Conservation (phyloP, 1,140 invertebrate species). For the Lithobius niger region DNA sequence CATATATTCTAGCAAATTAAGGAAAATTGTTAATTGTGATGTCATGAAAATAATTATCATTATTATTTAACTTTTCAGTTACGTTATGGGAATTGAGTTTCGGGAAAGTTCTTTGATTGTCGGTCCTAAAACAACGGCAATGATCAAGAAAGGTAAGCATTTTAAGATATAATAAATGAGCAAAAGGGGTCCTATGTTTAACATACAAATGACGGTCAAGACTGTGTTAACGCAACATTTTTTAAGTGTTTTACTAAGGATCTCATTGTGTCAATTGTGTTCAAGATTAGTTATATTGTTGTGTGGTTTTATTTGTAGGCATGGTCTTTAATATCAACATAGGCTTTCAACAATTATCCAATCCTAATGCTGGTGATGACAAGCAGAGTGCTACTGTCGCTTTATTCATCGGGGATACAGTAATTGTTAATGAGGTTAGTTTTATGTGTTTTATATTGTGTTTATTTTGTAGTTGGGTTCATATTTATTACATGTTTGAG, state of each 20-base stretch:
- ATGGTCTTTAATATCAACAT: slow-evolving; percentile 97
- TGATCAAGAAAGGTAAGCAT: slow-evolving; percentile 53
- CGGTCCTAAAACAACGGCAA: slow-evolving; percentile 66
- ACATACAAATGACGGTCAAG: background rate
- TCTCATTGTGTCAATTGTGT: background rate
- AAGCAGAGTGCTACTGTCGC: slow-evolving; percentile 75
- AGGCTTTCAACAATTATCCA: slow-evolving; percentile 76
- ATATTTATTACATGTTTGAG: too few species aligned
- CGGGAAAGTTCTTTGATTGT: slow-evolving; percentile 86
- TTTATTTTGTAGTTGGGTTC: too few species aligned
- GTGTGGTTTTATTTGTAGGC: slow-evolving; percentile 34
- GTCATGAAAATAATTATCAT: too few species aligned
- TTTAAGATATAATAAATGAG: background rate
- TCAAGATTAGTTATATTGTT: background rate
- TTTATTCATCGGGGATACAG: slow-evolving; percentile 92
- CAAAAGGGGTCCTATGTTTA: slow-evolving; percentile 2
- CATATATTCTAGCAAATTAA: too few species aligned
- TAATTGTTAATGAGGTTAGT: slow-evolving; percentile 74
- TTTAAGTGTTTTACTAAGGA: too few species aligned
- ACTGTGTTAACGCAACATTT: too few species aligned
- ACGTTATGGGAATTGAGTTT: slow-evolving; percentile 97
- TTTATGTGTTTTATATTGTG: too few species aligned
- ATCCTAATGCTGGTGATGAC: slow-evolving; percentile 67
- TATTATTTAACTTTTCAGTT: slow-evolving; percentile 42
- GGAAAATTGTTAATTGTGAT: too few species aligned